Evolutionary conservation across 2,797 vertebrate species (phyloP).

Genomic region (Menidia menidia): DNA sequence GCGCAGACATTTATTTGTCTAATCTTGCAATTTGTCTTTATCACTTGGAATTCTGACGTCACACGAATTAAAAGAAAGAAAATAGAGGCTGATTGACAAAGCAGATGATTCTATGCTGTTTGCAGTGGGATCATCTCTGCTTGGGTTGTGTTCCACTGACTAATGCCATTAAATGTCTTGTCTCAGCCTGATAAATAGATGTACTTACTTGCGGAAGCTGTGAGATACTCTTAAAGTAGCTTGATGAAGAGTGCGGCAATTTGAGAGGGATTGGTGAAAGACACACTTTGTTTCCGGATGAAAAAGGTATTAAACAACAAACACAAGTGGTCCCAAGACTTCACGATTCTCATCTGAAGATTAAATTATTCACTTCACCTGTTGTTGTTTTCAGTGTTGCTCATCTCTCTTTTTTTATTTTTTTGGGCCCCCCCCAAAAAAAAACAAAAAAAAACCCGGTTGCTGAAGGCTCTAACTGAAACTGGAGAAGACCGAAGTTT

Average conservation of each 20-base stretch:
- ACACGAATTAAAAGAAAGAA: slow-evolving; percentile 3
- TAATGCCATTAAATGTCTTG: not conserved
- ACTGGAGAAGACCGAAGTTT: not conserved
- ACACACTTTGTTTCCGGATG: not conserved
- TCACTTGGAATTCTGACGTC: slow-evolving; percentile 8
- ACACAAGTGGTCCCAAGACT: too few relatives aligned
- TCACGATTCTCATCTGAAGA: not conserved
- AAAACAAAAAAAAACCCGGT: too few relatives aligned
- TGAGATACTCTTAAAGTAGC: not conserved
- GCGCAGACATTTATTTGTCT: slow-evolving; percentile 31
- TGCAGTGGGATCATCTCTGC: not conserved
- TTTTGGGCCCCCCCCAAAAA: too few relatives aligned
- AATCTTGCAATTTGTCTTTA: slow-evolving; percentile 27
- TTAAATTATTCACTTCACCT: not conserved
- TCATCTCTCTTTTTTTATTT: not conserved
- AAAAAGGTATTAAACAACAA: not conserved
- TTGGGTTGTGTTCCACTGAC: not conserved
- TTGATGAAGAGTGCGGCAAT: not conserved
- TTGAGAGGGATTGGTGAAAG: not conserved
- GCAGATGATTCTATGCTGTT: slow-evolving; percentile 4
- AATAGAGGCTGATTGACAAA: not conserved
- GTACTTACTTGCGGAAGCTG: slow-evolving; percentile 2
- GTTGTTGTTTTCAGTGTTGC: not conserved
- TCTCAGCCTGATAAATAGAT: slow-evolving; percentile 8
- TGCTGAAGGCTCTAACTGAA: not conserved